These are phyloP conservation scores for Phymorhynchus buccinoides DNA, from an alignment of 1,140 invertebrate genomes.

Conservation along the genomic window DNA sequence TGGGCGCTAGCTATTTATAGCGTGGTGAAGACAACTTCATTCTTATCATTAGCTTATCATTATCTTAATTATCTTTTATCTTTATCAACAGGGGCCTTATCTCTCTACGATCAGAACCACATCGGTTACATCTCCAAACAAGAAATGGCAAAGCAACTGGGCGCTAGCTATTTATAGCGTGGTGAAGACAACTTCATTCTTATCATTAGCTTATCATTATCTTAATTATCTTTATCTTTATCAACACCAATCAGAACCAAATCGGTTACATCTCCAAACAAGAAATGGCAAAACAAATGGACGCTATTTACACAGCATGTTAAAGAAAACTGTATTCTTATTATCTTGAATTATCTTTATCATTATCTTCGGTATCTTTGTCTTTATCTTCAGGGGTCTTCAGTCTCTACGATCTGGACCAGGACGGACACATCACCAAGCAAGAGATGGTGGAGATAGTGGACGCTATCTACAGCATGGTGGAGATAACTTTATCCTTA, in stretches of 20 bases:
- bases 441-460: conserved; percentile 99
- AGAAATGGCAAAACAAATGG: conserved; percentile 99
- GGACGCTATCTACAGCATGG: conserved; percentile 99
- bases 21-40: conserved; percentile 94
- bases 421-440: conserved; percentile 97
- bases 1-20: conserved; percentile 99
- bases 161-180: conserved; percentile 99
- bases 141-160: conserved; percentile 99
- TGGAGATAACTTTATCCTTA: too few relatives aligned
- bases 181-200: conserved; percentile 86
- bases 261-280: conserved; percentile 97
- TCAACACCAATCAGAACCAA: conserved; percentile 94
- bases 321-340: conserved; percentile 80
- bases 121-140: conserved; percentile 97
- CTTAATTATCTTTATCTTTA: not conserved
- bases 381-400: conserved; percentile 96
- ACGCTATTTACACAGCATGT: conserved; percentile 99
- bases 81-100: conserved; percentile 94
- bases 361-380: not conserved
- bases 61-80: not conserved
- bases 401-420: conserved; percentile 96
- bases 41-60: too few relatives aligned
- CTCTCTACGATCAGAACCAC: conserved; percentile 97
- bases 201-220: too few relatives aligned
- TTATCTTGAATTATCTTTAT: too few relatives aligned